A percentile compares a stretch with the other conserved stretches of the same genome.
These are phyloP conservation scores for Phengaris alcon DNA, from an alignment of 2,888 invertebrate species.

Conservation along the genomic window DNA sequence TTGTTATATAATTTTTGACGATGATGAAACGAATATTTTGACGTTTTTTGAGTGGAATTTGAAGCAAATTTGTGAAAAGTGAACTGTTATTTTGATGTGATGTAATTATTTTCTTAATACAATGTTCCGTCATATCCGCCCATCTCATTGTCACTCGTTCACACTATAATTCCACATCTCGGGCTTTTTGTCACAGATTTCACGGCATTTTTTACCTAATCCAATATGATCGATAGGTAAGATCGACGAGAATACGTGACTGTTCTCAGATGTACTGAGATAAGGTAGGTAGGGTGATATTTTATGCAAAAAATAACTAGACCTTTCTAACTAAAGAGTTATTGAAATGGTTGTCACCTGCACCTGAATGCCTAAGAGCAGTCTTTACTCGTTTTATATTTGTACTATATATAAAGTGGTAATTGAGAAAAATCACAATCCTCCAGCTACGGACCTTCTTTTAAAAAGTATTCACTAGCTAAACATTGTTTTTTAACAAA, in stretches of 20 bases:
- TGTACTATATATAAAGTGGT: no score
- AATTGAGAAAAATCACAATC: no score
- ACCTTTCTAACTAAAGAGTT: no score
- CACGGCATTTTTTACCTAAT: constrained; percentile 24
- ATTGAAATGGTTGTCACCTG: no score
- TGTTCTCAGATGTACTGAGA: neutral
- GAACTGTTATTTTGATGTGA: constrained; percentile 25
- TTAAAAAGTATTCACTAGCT: no score
- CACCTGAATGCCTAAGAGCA: no score
- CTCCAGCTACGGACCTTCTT: no score
- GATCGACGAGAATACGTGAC: constrained; percentile 21
- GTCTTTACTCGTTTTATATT: no score
- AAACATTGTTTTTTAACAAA: no score
- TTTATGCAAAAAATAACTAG: no score
- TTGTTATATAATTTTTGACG: neutral
- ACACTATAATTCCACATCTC: constrained; percentile 23
- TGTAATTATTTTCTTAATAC: constrained; percentile 30
- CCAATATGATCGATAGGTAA: constrained; percentile 23
- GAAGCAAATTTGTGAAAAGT: neutral
- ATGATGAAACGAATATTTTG: neutral
- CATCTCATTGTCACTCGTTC: constrained; percentile 24
- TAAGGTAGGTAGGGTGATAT: constrained; percentile 25
- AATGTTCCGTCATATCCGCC: constrained; percentile 29
- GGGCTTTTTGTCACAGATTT: constrained; percentile 27
- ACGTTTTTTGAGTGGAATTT: neutral